Percentiles rank a stretch among this genome's conserved stretches.
phyloP scores from a whole-genome alignment of 1,140 invertebrate species.

The Dendrolimus kikuchii region DNA sequence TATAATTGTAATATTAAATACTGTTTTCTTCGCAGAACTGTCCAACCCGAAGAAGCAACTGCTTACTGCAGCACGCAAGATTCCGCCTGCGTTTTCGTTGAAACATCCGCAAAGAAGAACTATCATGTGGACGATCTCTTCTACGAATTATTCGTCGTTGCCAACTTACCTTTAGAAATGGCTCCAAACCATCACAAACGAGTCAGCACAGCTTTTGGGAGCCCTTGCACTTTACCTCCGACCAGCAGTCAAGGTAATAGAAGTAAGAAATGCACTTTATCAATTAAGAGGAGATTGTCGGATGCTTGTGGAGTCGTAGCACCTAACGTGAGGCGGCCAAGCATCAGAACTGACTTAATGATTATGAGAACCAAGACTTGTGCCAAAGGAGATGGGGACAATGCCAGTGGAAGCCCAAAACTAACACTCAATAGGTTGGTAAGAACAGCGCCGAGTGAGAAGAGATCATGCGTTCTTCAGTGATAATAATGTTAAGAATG shows the following conservation, averaged over 20 bases:
- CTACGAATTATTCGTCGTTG: slow-evolving; percentile 84
- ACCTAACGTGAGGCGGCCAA: slow-evolving; percentile 86
- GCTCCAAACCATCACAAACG: slow-evolving; percentile 88
- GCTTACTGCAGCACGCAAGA: slow-evolving; percentile 81
- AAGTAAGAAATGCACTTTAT: slow-evolving; percentile 82
- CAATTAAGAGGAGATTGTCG: slow-evolving; percentile 84
- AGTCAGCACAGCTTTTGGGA: slow-evolving; percentile 79
- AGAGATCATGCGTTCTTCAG: slow-evolving; percentile 57
- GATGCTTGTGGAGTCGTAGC: slow-evolving; percentile 90
- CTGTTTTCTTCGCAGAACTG: slow-evolving; percentile 71
- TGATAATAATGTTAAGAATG: slow-evolving; percentile 31
- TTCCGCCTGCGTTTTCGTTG: slow-evolving; percentile 83
- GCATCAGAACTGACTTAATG: slow-evolving; percentile 88
- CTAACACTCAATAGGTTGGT: slow-evolving; percentile 65
- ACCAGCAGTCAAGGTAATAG: slow-evolving; percentile 75
- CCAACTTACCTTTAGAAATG: slow-evolving; percentile 88
- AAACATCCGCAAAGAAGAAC: slow-evolving; percentile 87
- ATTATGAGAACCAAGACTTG: slow-evolving; percentile 87
- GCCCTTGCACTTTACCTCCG: slow-evolving; percentile 79
- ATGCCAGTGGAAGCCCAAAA: slow-evolving; percentile 64
- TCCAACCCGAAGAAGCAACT: slow-evolving; percentile 79
- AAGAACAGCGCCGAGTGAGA: slow-evolving; percentile 52
- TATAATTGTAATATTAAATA: not conserved
- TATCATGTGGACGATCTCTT: slow-evolving; percentile 86
- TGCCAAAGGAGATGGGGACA: slow-evolving; percentile 76